Conservation (phyloP, 2,888 invertebrate genomes). For the Tenthredo notha region DNA sequence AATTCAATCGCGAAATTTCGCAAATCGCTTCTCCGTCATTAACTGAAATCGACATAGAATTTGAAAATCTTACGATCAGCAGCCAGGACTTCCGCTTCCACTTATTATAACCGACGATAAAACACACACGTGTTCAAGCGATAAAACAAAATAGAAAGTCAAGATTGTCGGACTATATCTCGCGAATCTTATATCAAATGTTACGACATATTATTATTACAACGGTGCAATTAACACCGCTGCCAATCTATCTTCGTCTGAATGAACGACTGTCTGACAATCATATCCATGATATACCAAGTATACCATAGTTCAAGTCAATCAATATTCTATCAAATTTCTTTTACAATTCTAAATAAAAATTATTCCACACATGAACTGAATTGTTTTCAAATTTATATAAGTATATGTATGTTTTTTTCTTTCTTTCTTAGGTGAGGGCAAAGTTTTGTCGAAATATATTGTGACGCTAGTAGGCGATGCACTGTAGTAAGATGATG, state of each 20-base stretch:
- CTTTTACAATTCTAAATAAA: too few relatives aligned
- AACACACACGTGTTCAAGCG: conserved; percentile 37
- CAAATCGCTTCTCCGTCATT: neutral
- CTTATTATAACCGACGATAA: conserved; percentile 1
- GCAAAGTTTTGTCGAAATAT: neutral
- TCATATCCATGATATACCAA: neutral
- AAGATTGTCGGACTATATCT: conserved; percentile 32
- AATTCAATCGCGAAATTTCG: neutral
- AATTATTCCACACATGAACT: too few relatives aligned
- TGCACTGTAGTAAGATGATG: neutral
- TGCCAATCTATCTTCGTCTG: conserved; percentile 21
- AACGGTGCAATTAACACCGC: conserved; percentile 43
- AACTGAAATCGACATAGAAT: neutral
- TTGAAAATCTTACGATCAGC: conserved; percentile 18
- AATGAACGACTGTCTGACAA: neutral
- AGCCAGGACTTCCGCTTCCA: neutral
- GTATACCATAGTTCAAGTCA: neutral
- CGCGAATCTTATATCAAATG: conserved; percentile 42
- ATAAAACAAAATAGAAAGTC: conserved; percentile 47
- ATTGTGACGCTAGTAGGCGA: neutral
- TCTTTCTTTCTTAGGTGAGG: neutral
- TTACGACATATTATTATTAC: conserved; percentile 38
- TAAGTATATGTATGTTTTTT: neutral
- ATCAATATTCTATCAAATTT: neutral
- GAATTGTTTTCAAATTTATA: neutral